Base-by-base conservation (phyloP, 2,797 vertebrate species). In the Microcaecilia unicolor region DNA sequence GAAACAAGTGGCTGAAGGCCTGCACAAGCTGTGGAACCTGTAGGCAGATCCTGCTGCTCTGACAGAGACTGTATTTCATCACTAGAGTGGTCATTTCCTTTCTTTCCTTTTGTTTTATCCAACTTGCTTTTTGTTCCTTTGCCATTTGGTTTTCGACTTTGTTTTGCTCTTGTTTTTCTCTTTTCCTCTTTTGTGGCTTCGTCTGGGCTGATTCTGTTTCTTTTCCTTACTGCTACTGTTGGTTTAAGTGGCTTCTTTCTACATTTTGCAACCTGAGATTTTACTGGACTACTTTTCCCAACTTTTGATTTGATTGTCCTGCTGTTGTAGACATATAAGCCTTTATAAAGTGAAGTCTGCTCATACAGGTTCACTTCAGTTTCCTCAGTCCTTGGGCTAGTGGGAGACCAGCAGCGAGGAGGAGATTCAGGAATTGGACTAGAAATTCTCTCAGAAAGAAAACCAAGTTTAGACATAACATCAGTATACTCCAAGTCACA, bases 331-430 rank as follows among this genome's bases (percentile, higher is more conserved):
- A 67, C 67, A 55, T 60, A 73, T 41, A 84, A 73, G 41, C 74
- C 84, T 21, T 77, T 86, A 48, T 73, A 73, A 28, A 88, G 85
- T 51, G 72, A 41, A 40, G 68, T 40, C 62, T 92, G 85, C 52
- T 87, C 86, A 25, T 90, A 75, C 31, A 81, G 66, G 40, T 77
- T 81, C 37, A 74, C 70, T 19, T 72, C 67, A 31, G 75, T 69
- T 48, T 77, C 64, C 56, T 88, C 85, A 58, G 86, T 83, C 48
- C 85, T 76, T 34, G 89, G 87, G 55, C 94, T 93, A 56, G 91
- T 94, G 25, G 95, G 96, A 55, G 96, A 99, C 95, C 96, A 99
- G 67, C 94, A 98, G 12, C 93, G 91, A 51, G 96, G 96, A 10
- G 96, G 93, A 20, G 94, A 93, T 15, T 83, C 85, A 58, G 89